Base-by-base conservation (phyloP, 2,888 invertebrate species). In the Ceratothoa steindachneri region DNA sequence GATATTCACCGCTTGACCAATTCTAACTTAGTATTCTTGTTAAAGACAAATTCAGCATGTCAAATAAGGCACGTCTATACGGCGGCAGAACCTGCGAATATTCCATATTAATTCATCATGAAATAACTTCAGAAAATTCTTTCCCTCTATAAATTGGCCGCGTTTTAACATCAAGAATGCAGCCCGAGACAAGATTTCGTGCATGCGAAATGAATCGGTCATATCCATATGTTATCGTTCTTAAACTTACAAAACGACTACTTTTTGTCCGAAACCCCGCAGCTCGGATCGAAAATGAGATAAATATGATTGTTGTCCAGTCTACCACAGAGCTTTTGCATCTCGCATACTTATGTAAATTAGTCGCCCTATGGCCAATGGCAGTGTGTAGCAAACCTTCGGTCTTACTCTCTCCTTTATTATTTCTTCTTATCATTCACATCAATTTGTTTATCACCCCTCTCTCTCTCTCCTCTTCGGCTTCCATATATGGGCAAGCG, bases 381-480 rank as follows among this genome's bases (percentile, higher is more conserved):
- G 41, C 41, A 41, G 41, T 15, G 41, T 41, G 41, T 41, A 41
- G 41, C 41, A 41, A 41, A 41, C 41, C 7, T 15, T 41, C 41
- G 30, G n/a, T 1, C 30, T 3, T 31, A 30, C 31, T 67, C 41
- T 19, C 30, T 19, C 29, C 9, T 3, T 66, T 66, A 30, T 28
- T 28, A 30, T n/a, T 66, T 66, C 12, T 66, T 66, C 15, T 28
- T 66, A 24, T 65, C 65, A 22, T 19, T 67, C 67, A 27, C 67
- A 31, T 22, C 41, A 19, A 31, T 24, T 30, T 24, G 22, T 24
- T 30, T 24, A 22, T 24, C 41, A 15, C 19, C 31, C 30, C 31
- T 67, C 67, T 29, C 30, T 66, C 66, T 66, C 66, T 66, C 66
- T 66, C 66, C 22, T 30, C 15, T 41, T 41, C 41, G 41, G 5